Evolutionary conservation across 30 jellyfish, hydroid and myxozoan genomes (phyloP), one percentile per base, ranked within the genome.

Genomic region (Mastigias papua): DNA sequence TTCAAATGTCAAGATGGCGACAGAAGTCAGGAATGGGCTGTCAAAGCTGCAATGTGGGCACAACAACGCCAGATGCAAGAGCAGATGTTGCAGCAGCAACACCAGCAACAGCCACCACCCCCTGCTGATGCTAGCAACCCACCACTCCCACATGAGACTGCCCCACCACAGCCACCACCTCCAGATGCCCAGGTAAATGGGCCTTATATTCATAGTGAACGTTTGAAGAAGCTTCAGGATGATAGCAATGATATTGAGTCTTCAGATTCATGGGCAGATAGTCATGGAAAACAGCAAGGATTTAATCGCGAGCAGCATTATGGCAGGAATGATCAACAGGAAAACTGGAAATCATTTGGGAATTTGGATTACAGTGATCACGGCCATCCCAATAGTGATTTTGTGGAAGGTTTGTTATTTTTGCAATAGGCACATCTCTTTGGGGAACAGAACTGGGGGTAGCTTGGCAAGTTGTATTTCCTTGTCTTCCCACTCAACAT

Each of bases 41-140:
- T 84, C 70, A 85, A 81, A 23, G 98, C 98, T 48, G 98, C 98
- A 26, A 80, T 93, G 92, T 93, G 98, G 98, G 98, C 97, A 30
- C 97, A 93, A 51, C 98, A 93, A 49, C 89, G 94, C 23, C 94
- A 88, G 28, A 35, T 93, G 82, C 98, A 93, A 31, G 94, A 84
- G 17, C 97, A 93, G 50, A 74, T 68, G 86, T 87, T 87, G 33
- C 91, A 92, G 81, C 93, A 83, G 23, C 54, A 51, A 25, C 17
- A 27, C 13, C 74, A 73, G 58, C 89, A 65, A 49, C 72, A 37
- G 32, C 74, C 77, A 20, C 78, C 89, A 76, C 88, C 86, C 84
- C 82, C 54, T 2, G 29, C 67, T 15, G 31, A 27, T 19, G 33
- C 61, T 34, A 33, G n/a, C 29, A 21, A 83, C 54, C 92, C 92